These are phyloP conservation scores for Bolborhynchus lineola DNA, from an alignment of 2,113 vertebrate genomes.

Conservation along the genomic window DNA sequence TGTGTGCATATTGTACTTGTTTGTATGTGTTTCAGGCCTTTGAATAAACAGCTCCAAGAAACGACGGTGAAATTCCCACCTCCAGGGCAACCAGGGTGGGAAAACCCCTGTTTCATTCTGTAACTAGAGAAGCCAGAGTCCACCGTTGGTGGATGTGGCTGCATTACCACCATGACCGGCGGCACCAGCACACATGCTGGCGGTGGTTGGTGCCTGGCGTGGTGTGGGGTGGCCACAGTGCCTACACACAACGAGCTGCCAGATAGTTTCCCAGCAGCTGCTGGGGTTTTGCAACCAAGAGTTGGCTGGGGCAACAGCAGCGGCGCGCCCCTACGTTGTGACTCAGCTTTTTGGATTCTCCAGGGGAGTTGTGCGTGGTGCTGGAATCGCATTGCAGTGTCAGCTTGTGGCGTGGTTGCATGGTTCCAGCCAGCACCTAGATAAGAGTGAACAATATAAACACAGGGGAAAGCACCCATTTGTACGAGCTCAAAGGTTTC, in stretches of 20 bases:
- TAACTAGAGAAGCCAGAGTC: accelerated
- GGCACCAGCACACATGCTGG: accelerated
- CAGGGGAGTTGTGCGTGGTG: background rate
- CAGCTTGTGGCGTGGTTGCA: accelerated
- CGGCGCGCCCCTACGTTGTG: accelerated
- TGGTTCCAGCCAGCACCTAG: background rate
- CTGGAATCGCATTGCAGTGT: background rate
- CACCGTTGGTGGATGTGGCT: accelerated
- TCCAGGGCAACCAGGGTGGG: background rate
- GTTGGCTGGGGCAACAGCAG: background rate
- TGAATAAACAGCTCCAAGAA: background rate
- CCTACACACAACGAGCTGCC: background rate
- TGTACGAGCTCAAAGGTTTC: background rate
- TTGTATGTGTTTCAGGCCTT: background rate
- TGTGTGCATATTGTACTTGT: background rate
- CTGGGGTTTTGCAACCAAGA: background rate
- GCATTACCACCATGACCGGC: accelerated
- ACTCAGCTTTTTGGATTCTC: background rate
- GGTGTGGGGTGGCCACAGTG: accelerated
- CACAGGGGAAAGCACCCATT: background rate
- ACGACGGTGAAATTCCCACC: background rate
- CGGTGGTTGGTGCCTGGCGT: accelerated
- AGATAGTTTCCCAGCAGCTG: background rate
- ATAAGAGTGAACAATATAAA: slow-evolving; percentile 24
- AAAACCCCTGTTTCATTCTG: accelerated